Conservation (phyloP, 1,140 invertebrate genomes). For the Drosophila asahinai region DNA sequence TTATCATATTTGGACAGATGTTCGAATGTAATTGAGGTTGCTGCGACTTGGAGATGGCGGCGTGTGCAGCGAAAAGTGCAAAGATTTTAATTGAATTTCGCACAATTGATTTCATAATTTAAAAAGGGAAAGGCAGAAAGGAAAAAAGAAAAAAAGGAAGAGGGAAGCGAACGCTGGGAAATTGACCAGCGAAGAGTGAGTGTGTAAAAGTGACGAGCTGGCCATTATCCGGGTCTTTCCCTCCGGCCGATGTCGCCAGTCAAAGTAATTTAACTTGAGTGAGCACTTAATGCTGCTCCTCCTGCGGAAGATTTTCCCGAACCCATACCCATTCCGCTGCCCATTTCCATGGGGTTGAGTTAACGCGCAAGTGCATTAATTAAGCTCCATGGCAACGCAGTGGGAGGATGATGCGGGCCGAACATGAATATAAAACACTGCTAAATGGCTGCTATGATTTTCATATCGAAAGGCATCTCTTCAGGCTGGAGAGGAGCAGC, state of each 20-base stretch:
- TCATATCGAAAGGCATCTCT: conserved; percentile 32
- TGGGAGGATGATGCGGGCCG: conserved; percentile 5
- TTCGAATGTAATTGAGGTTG: conserved; percentile 51
- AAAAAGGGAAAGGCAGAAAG: conserved; percentile 11
- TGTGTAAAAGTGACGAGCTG: conserved; percentile 51
- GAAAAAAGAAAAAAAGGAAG: neutral
- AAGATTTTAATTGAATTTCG: conserved; percentile 58
- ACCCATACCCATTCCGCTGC: conserved; percentile 2
- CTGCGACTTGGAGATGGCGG: neutral
- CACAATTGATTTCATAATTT: conserved; percentile 70
- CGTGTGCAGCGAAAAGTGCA: conserved; percentile 43
- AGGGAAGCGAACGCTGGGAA: conserved; percentile 2
- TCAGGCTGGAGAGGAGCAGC: conserved; percentile 3
- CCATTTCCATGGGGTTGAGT: conserved; percentile 49
- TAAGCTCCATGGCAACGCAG: conserved; percentile 64
- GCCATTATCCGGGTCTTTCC: conserved; percentile 56
- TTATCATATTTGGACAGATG: conserved; percentile 45
- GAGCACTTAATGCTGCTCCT: conserved; percentile 65
- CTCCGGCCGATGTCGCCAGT: conserved; percentile 28
- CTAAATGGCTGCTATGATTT: conserved; percentile 35
- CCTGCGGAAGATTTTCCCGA: conserved; percentile 16
- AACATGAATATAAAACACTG: conserved; percentile 36
- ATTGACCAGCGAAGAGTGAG: conserved; percentile 24
- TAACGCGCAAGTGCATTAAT: conserved; percentile 80
- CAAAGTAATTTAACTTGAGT: conserved; percentile 80